Conservation (phyloP, 2,888 invertebrate species). For the Morpho achilles region DNA sequence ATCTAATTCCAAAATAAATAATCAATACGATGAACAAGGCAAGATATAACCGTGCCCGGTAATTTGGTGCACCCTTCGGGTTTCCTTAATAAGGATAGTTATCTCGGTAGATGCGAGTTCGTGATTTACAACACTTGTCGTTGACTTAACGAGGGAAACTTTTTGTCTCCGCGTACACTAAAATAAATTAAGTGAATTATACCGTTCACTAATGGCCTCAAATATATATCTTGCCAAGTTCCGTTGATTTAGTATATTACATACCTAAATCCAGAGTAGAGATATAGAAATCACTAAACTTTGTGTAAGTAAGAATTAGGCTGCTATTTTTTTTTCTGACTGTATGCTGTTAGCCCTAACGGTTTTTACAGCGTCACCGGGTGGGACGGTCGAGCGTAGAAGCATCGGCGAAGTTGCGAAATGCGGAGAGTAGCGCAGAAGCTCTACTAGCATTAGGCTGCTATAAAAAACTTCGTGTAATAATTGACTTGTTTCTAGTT, state of each 20-base stretch:
- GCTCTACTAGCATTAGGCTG: too few relatives aligned
- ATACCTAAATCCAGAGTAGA: not conserved
- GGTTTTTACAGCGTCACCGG: too few relatives aligned
- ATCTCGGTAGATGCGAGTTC: constrained; percentile 57
- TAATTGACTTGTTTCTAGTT: too few relatives aligned
- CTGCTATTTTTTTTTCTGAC: too few relatives aligned
- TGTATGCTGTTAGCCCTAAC: too few relatives aligned
- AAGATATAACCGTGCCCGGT: constrained; percentile 34
- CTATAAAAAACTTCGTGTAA: too few relatives aligned
- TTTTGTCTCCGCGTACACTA: constrained; percentile 52
- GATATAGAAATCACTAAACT: too few relatives aligned
- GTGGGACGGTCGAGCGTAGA: too few relatives aligned
- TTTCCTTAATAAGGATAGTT: constrained; percentile 60
- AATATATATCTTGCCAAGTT: constrained; percentile 15
- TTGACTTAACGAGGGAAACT: constrained; percentile 64
- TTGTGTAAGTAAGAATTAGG: too few relatives aligned
- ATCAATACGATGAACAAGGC: constrained; percentile 27
- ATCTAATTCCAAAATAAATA: not conserved
- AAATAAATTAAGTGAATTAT: constrained; percentile 63
- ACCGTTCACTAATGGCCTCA: constrained; percentile 34
- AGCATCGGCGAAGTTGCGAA: too few relatives aligned
- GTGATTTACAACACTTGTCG: constrained; percentile 67
- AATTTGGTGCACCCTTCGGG: constrained; percentile 36
- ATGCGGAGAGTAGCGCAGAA: too few relatives aligned
- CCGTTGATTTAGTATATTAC: constrained; percentile 5